phyloP scores from a whole-genome alignment of 2,113 vertebrate genomes.

The Sprattus sprattus region DNA sequence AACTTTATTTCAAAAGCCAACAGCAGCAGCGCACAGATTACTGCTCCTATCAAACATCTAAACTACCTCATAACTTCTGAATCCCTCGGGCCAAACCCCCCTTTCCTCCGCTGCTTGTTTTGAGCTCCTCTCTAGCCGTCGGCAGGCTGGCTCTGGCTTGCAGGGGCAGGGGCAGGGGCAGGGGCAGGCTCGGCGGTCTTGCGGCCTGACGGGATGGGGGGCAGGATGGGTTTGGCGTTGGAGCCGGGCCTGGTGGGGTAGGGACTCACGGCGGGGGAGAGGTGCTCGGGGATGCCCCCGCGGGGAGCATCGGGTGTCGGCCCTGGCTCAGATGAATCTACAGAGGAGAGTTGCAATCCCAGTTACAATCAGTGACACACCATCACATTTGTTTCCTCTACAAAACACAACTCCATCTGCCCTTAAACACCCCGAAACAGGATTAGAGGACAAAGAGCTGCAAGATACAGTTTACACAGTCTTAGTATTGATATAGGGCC shows the following conservation, averaged over 20 bases:
- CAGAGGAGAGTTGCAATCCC: conserved; percentile 13
- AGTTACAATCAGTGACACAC: not conserved
- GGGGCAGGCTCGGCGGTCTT: conserved; percentile 55
- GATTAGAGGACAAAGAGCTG: too few species aligned
- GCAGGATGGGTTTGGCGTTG: conserved; percentile 74
- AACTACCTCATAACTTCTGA: not conserved
- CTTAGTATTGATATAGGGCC: too few species aligned
- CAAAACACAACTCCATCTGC: not conserved
- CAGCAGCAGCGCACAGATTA: not conserved
- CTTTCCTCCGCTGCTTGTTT: not conserved
- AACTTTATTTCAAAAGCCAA: not conserved
- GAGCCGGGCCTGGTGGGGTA: conserved; percentile 61
- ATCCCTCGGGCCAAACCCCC: not conserved
- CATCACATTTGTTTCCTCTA: not conserved
- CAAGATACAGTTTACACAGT: too few species aligned
- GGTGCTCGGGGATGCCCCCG: conserved; percentile 28
- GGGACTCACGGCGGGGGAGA: not conserved
- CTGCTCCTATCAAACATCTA: not conserved
- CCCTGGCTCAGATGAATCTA: conserved; percentile 38
- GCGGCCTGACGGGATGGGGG: conserved; percentile 76
- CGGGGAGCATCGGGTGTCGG: conserved; percentile 43
- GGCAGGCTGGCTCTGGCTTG: not conserved
- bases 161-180: not conserved
- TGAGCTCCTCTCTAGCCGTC: not conserved
- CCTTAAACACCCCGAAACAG: not conserved